Base-by-base conservation (phyloP, 2,888 invertebrate species). In the Campoletis raptor region DNA sequence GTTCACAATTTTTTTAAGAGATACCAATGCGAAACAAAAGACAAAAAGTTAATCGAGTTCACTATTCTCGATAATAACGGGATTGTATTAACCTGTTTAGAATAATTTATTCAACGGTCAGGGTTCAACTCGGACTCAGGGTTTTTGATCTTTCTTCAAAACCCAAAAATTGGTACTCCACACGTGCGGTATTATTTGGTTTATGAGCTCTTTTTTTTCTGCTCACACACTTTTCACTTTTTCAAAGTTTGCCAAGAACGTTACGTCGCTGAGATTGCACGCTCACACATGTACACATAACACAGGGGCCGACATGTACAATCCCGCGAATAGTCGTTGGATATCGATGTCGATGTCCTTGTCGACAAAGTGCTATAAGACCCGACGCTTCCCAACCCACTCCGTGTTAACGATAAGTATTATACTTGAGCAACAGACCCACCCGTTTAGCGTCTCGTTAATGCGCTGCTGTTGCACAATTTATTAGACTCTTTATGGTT, bases 401-500 rank as follows among this genome's bases (percentile, higher is more conserved):
- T 37, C 77, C 40, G 76, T 69, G 82, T 48, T 45, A 67, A 70
- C 85, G 90, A 89, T 90, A 90, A 90, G 86, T 89, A 88, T 90
- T 91, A 88, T 85, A 88, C 89, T 89, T 83, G 83, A 84, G 90
- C 90, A 90, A 90, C 83, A 89, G 54, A 48, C 77, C 88, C 88
- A 66, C 61, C 79, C 89, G 88, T 90, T 92, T 91, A 92, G 91
- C 90, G 85, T 72, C 81, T 85, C 84, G 91, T 90, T 91, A 92
- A 91, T 90, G 82, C 70, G 82, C 64, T 73, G 52, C 77, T 70
- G 86, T 92, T 92, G 86, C 90, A 88, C 89, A 92, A 92, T 90
- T 90, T 81, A 87, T 91, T 90, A 90, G 89, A 85, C 69, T 74
- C 66, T 76, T 72, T 48, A 48, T 21, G 66, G 21, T 52, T 81